Evolutionary conservation across 2,888 invertebrate species (phyloP).

Genomic region (Tenthredo amoena): DNA sequence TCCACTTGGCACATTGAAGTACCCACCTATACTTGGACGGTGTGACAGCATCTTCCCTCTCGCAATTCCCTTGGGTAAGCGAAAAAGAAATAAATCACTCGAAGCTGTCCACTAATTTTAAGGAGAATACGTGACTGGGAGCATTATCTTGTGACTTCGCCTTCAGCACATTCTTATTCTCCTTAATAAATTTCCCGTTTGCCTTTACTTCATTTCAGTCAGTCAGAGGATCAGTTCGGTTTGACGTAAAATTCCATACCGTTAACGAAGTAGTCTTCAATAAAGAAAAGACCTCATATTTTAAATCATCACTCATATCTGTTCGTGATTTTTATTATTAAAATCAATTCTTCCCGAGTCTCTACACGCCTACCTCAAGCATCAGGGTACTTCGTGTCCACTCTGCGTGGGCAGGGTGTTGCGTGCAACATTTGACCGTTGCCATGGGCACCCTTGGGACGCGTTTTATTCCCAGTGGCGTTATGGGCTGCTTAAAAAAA

Average conservation of each 20-base stretch:
- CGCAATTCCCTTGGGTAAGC: conserved; percentile 5
- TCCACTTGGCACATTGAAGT: conserved; percentile 4
- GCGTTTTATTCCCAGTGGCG: neutral
- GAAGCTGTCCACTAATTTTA: conserved; percentile 29
- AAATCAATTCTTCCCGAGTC: neutral
- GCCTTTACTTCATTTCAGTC: neutral
- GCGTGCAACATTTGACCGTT: conserved; percentile 49
- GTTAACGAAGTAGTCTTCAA: neutral
- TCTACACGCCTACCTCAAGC: neutral
- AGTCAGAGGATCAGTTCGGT: neutral
- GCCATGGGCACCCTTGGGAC: conserved; percentile 24
- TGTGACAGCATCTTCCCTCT: neutral
- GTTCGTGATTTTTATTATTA: neutral
- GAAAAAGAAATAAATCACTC: conserved; percentile 16
- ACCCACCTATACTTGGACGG: neutral
- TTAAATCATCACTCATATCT: neutral
- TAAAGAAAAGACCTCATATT: neutral
- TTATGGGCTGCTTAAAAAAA: conserved; percentile 4
- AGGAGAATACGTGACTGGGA: conserved; percentile 31
- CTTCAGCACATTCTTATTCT: neutral
- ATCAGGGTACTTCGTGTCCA: neutral
- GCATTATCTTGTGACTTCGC: neutral
- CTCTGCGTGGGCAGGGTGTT: neutral
- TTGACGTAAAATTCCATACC: neutral
- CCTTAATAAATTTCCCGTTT: conserved; percentile 7